Evolutionary conservation across 2,888 invertebrate species (phyloP), one percentile per base, ranked within the genome.

Genomic region (Xestia ashworthii): DNA sequence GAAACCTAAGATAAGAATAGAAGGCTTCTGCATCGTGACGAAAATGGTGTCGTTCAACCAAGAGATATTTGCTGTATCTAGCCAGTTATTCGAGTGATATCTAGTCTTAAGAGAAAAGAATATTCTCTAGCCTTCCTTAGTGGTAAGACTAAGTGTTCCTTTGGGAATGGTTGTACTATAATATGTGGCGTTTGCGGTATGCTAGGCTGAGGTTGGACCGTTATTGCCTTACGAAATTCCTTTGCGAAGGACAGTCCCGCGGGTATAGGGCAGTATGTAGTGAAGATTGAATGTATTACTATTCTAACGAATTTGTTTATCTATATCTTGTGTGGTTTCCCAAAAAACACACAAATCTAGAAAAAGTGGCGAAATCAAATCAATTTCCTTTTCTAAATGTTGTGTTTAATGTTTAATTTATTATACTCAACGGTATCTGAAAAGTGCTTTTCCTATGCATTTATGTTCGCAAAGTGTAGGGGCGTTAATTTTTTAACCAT

Each of bases 221-320:
- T 68, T 83, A 79, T 71, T 83, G 83, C 74, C 5, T 74, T 53
- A 70, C 60, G 12, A 77, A 77, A 70, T 81, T 81, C 46, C 69
- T 70, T 72, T 48, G 67, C 64, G 22, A 67, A 78, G 50, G 80
- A 60, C 41, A 74, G 46, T 8, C 71, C 9, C 71, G 32, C 14
- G 68, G 58, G 79, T 65, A 53, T 71, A 55, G 25, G 41, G 55
- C 38, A 78, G 62, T 62, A 22, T 41, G 60, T 38, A 55, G 44
- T 16, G 22, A 41, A 82, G 62, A 78, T 74, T 82, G 65, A 69
- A 70, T 72, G 50, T 50, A 41, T 82, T 58, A 50, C 67, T 70
- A 48, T 81, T 66, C 46, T 71, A 71, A 60, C 1, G 11, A 5
- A 32, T 53, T 53, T 69, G 14, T 53, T 25, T 32, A n/a, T n/a